Conservation (phyloP, 2,888 invertebrate species). For the Venustoraphidia nigricollis region DNA sequence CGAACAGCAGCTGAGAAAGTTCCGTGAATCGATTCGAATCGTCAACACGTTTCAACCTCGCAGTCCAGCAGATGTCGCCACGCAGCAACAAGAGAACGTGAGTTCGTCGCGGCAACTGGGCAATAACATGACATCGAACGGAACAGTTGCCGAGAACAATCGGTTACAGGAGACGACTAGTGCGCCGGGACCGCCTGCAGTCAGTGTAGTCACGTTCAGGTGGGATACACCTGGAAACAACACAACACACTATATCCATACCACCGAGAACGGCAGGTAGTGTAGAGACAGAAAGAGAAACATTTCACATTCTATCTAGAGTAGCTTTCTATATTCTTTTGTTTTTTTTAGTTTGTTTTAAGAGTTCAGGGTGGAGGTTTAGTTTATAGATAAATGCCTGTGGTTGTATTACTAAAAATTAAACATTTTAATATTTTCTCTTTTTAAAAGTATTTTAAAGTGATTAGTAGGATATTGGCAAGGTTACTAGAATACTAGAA, state of each 20-base stretch:
- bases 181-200: slow-evolving; percentile 42
- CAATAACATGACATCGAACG: slow-evolving; percentile 22
- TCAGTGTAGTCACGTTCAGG: slow-evolving; percentile 87
- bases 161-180: slow-evolving; percentile 19
- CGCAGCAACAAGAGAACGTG: slow-evolving; percentile 20
- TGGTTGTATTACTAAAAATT: background rate
- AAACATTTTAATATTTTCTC: background rate
- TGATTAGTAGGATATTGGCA: no score
- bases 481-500: no score
- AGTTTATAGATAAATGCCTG: background rate
- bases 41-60: slow-evolving; percentile 54
- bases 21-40: slow-evolving; percentile 55
- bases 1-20: slow-evolving; percentile 63
- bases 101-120: slow-evolving; percentile 14
- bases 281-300: slow-evolving; percentile 3
- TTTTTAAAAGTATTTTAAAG: background rate
- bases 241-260: background rate
- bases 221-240: slow-evolving; percentile 37
- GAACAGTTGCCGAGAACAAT: slow-evolving; percentile 15
- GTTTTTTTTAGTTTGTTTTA: slow-evolving; percentile 5
- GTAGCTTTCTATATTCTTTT: slow-evolving; percentile 16
- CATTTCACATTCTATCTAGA: slow-evolving; percentile 24
- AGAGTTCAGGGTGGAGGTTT: background rate
- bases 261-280: slow-evolving; percentile 1
- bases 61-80: slow-evolving; percentile 11